Evolutionary conservation across 2,113 vertebrate genomes (phyloP), one percentile per base, ranked within the genome.

Genomic region (Megalops atlanticus): DNA sequence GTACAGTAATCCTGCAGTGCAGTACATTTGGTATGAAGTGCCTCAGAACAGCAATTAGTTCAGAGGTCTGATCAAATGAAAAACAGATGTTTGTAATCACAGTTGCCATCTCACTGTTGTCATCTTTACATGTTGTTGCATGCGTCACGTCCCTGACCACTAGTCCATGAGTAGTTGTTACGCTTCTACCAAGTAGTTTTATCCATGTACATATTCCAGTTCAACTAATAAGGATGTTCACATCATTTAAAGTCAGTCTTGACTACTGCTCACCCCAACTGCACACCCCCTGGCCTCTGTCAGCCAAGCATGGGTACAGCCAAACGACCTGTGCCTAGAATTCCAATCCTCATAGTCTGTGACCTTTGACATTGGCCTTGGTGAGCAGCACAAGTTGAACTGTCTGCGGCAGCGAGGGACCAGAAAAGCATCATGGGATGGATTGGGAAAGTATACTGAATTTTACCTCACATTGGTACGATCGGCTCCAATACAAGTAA

Each of bases 401-500:
- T 96, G 97, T 97, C 97, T 97, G 97, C 97, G 94, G 97, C 98
- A 97, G 97, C 97, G 97, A 97, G 97, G 98, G 97, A 99, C 96
- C 97, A 95, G 96, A 95, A 99, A 99, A 97, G 96, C 97, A 96
- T 96, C 97, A 97, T 98, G 96, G 97, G 97, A 97, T 97, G 96
- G 96, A 99, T 98, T 99, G 97, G 97, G 98, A 98, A 98, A 99
- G 97, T 99, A 99, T 99, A 98, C 97, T 95, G 94, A 96, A 96
- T 97, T 97, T 98, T 96, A 96, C 96, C 96, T 95, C 95, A 96
- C 97, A 97, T 97, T 96, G 98, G 97, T 99, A 98, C 94, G 97
- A 98, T 98, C 96, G 89, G 95, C 96, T 99, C 97, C 96, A 98
- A 95, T 98, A 95, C 94, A 96, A 98, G 97, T 99, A 95, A 96